A percentile compares a stretch with the other conserved stretches of the same genome.
These are phyloP conservation scores for Hipposideros armiger DNA, from an alignment of 2,113 vertebrate species.

Conservation along the genomic window DNA sequence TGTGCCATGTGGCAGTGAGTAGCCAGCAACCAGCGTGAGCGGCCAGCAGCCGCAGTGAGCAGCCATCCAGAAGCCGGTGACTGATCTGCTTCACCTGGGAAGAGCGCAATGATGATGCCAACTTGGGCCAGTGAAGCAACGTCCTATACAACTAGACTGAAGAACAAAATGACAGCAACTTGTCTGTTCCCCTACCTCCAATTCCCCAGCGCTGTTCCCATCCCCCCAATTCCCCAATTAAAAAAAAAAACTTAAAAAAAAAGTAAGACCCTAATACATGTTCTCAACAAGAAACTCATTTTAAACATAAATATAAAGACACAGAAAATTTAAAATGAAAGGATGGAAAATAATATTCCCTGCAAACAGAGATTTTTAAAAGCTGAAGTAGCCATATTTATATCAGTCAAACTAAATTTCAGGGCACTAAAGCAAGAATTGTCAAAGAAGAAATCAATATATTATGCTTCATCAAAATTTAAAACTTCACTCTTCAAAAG, in stretches of 20 bases:
- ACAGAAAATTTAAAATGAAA: neutral
- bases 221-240: no score
- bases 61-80: no score
- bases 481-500: neutral
- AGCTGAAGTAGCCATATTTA: neutral
- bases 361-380: neutral
- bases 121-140: no score
- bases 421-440: neutral
- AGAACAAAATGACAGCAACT: no score
- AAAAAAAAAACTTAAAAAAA: neutral
- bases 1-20: no score
- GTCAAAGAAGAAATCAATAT: neutral
- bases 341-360: neutral
- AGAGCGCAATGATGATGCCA: no score
- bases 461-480: neutral
- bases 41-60: no score
- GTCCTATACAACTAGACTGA: no score
- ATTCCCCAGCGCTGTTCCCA: no score
- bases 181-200: no score
- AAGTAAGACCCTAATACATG: neutral
- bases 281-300: neutral
- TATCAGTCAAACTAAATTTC: neutral
- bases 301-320: constrained; percentile 15
- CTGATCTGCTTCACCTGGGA: no score
- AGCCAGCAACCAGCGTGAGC: no score